Conservation (phyloP, 2,888 invertebrate species). For the Coenonympha arcania region DNA sequence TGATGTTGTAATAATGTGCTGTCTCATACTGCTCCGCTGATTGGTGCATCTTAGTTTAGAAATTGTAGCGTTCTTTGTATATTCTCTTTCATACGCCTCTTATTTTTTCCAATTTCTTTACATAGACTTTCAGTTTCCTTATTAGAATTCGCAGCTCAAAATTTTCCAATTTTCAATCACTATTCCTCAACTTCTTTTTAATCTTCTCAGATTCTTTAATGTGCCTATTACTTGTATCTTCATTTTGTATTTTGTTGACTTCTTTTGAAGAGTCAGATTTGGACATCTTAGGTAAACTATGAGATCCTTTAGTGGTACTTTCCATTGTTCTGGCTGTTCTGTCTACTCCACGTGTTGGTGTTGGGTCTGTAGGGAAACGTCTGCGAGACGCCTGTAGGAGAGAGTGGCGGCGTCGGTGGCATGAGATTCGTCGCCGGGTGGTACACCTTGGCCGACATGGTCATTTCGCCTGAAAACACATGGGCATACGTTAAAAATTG, state of each 20-base stretch:
- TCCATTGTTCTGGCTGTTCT: conserved; percentile 50
- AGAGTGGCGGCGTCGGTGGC: conserved; percentile 53
- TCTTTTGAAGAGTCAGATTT: background rate
- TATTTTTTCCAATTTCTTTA: no score
- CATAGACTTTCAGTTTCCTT: background rate
- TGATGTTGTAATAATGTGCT: no score
- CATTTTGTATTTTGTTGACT: background rate
- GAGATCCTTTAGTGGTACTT: conserved; percentile 38
- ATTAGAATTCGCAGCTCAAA: background rate
- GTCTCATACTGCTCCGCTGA: no score
- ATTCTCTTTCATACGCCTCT: no score
- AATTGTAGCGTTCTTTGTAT: no score
- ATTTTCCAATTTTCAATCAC: background rate
- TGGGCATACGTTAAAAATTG: no score
- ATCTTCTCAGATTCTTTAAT: no score
- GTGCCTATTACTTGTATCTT: background rate
- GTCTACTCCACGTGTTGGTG: conserved; percentile 41
- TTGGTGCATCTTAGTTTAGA: no score
- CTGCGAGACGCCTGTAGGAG: conserved; percentile 56
- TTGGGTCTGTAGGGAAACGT: conserved; percentile 43
- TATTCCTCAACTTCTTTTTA: background rate
- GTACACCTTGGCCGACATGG: conserved; percentile 57
- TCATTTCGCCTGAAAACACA: conserved; percentile 47
- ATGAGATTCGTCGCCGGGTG: conserved; percentile 64
- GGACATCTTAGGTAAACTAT: no score